These are phyloP conservation scores for Malurus leucopterus DNA, from an alignment of 2,797 vertebrate genomes.

Conservation along the genomic window DNA sequence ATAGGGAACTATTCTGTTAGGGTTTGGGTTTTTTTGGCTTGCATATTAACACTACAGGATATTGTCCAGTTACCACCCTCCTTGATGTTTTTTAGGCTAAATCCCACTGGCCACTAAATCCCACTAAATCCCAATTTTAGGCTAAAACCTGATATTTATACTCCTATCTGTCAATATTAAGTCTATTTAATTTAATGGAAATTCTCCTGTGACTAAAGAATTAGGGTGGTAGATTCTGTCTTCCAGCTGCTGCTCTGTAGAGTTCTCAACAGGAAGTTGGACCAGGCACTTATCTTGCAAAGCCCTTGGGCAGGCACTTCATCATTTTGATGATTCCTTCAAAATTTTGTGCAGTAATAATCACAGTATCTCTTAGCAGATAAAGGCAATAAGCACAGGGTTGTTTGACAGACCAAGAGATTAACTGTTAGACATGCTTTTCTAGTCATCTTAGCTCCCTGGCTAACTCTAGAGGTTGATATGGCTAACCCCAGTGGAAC, in stretches of 20 bases:
- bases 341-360: not conserved
- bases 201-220: not conserved
- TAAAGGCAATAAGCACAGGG: not conserved
- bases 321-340: not conserved
- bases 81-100: not conserved
- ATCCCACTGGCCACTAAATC: not conserved
- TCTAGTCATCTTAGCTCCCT: not conserved
- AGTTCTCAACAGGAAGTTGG: not conserved
- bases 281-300: not conserved
- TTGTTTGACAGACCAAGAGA: not conserved
- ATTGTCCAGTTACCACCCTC: not conserved
- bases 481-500: not conserved
- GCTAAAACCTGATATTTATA: not conserved
- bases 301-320: not conserved
- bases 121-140: not conserved
- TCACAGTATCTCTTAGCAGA: not conserved
- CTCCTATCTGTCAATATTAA: not conserved
- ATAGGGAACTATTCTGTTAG: not conserved
- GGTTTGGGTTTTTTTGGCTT: not conserved
- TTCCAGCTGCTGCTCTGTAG: not conserved
- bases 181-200: not conserved
- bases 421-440: accelerated
- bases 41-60: not conserved
- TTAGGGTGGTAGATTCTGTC: not conserved
- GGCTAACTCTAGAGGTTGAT: not conserved